Base-by-base conservation (phyloP, 2,113 vertebrate genomes). In the Thinocorus orbignyianus region DNA sequence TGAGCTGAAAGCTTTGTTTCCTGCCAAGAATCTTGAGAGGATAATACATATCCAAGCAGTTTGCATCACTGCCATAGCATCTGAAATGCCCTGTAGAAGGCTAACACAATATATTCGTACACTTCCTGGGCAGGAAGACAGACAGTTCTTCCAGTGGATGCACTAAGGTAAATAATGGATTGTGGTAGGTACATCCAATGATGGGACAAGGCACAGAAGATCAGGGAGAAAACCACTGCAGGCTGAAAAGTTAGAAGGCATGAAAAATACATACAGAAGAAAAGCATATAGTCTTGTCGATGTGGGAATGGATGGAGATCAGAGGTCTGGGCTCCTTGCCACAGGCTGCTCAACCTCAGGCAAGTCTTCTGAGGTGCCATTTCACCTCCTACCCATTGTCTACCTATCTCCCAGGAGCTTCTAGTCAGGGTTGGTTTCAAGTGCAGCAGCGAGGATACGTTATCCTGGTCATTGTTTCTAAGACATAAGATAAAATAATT, bases 331-430 rank as follows among this genome's bases (percentile, higher is more conserved):
- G n/a, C 74, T 61, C 46, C 44, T 28, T 66, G 64, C 24, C 65
- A 55, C n/a, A 58, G 52, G 60, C 54, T 89, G 37, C 78, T 92
- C 77, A 95, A 90, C 93, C 82, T 81, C 44, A 74, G 55, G 41
- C 31, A 68, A 82, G 35, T 57, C 81, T 90, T 92, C 52, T 2
- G 49, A 54, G 62, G 83, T 64, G 54, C 60, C 64, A 51, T 83
- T 93, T 97, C 70, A 61, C n/a, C 20, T 88, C 74, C 84, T 61
- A n/a, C 14, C 58, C 85, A 95, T 97, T 97, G 97, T 97, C 90
- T 97, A 20, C 90, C 91, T 77, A 94, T 94, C 64, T 92, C 60
- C 68, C 71, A 57, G 66, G 82, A 93, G 74, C 66, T 95, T 60
- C 44, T 14, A 41, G 80, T 19, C n/a, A 77, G 55, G 69, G 23